Percentiles rank a stretch among this genome's conserved stretches.
Conservation (phyloP, 2,797 vertebrate species). For the Todus mexicanus region DNA sequence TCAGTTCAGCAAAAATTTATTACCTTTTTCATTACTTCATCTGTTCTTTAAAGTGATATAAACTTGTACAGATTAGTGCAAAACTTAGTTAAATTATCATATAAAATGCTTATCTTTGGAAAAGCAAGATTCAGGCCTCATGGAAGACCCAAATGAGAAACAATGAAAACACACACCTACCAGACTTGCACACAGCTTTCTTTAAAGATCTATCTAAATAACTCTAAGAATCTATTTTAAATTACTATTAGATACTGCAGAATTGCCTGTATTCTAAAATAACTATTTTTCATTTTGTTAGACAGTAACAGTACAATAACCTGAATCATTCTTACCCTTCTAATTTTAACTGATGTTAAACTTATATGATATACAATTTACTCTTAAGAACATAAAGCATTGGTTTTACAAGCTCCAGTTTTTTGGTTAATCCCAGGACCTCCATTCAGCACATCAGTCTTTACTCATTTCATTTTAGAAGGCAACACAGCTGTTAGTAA, state of each 20-base stretch:
- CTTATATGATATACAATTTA: not conserved
- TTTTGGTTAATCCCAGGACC: not conserved
- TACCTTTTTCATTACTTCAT: not conserved
- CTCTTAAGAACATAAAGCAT: not conserved
- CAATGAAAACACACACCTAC: not conserved
- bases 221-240: not conserved
- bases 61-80: not conserved
- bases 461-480: not conserved
- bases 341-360: not conserved
- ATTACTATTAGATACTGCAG: not conserved
- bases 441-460: not conserved
- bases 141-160: not conserved
- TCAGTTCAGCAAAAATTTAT: not conserved
- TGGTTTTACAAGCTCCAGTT: constrained; percentile 10
- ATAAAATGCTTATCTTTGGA: not conserved
- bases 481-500: too few species aligned
- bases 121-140: not conserved
- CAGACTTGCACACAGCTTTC: not conserved
- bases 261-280: not conserved
- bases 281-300: not conserved
- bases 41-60: not conserved
- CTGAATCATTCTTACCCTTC: not conserved
- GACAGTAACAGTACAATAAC: not conserved
- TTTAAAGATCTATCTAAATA: not conserved
- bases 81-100: not conserved